These are phyloP conservation scores for Ladona fulva DNA, from an alignment of 1,140 invertebrate species.

Conservation along the genomic window DNA sequence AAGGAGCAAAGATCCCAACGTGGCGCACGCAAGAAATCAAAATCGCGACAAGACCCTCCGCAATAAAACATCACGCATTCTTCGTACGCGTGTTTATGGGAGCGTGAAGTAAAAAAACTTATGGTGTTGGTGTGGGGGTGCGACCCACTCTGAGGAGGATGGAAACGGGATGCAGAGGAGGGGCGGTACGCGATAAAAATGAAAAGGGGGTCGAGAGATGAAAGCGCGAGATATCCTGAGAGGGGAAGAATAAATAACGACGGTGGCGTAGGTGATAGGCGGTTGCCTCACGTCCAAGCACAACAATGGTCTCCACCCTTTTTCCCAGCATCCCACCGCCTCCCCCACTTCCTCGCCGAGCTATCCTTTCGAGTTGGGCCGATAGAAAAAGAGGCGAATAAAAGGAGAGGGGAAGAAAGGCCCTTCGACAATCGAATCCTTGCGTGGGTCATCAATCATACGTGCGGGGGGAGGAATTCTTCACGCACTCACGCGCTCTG, in stretches of 20 bases:
- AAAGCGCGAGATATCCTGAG: too few species aligned
- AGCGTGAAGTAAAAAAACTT: too few species aligned
- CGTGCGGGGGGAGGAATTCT: not conserved
- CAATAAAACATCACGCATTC: too few species aligned
- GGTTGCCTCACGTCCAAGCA: not conserved
- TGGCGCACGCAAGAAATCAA: too few species aligned
- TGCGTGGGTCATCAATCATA: slow-evolving; percentile 8
- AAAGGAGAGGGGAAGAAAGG: not conserved
- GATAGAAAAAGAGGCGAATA: not conserved
- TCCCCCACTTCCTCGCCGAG: not conserved
- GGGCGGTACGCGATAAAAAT: too few species aligned
- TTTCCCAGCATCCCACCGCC: not conserved
- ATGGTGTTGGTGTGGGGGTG: too few species aligned
- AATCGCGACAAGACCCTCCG: too few species aligned
- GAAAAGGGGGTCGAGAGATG: too few species aligned
- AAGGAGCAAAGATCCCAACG: too few species aligned
- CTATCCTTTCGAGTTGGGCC: not conserved
- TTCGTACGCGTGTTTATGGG: too few species aligned
- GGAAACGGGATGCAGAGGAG: too few species aligned
- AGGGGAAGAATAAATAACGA: not conserved
- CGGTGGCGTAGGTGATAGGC: not conserved
- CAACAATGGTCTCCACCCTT: not conserved
- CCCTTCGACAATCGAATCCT: slow-evolving; percentile 4
- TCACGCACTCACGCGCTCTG: not conserved
- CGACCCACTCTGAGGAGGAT: too few species aligned